A percentile compares a stretch with the other conserved stretches of the same genome.
Evolutionary conservation across 1,140 invertebrate genomes (phyloP).

Genomic region (Pogonus chalceus): DNA sequence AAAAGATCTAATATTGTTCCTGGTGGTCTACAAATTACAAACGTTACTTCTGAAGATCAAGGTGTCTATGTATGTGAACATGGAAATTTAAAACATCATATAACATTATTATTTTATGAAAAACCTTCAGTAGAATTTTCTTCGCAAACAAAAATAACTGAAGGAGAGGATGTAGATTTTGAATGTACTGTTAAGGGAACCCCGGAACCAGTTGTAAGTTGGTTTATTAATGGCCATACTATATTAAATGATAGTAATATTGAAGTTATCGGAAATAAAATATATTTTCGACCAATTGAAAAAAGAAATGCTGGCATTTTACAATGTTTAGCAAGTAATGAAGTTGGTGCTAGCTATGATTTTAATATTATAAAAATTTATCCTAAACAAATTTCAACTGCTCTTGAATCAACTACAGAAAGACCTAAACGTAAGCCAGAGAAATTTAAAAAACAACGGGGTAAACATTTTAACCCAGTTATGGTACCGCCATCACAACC

Average conservation of each 20-base stretch:
- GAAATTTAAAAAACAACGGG: slow-evolving; percentile 38
- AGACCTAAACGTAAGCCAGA: slow-evolving; percentile 36
- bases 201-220: slow-evolving; percentile 62
- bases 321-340: slow-evolving; percentile 79
- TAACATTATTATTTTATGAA: slow-evolving; percentile 44
- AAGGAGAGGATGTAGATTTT: slow-evolving; percentile 53
- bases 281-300: slow-evolving; percentile 52
- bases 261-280: slow-evolving; percentile 32
- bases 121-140: slow-evolving; percentile 44
- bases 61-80: slow-evolving; percentile 61
- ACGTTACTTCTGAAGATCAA: slow-evolving; percentile 49
- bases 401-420: slow-evolving; percentile 28
- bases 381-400: slow-evolving; percentile 58
- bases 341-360: slow-evolving; percentile 57
- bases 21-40: slow-evolving; percentile 53
- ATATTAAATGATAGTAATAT: slow-evolving; percentile 45
- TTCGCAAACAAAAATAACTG: slow-evolving; percentile 53
- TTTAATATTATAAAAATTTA: slow-evolving; percentile 57
- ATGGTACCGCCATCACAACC: slow-evolving; percentile 79
- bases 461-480: too few species aligned
- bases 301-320: slow-evolving; percentile 79
- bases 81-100: slow-evolving; percentile 36
- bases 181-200: slow-evolving; percentile 55
- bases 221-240: slow-evolving; percentile 74
- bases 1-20: slow-evolving; percentile 34